Conservation (phyloP, 1,140 invertebrate species). For the Diachasma alloeum region DNA sequence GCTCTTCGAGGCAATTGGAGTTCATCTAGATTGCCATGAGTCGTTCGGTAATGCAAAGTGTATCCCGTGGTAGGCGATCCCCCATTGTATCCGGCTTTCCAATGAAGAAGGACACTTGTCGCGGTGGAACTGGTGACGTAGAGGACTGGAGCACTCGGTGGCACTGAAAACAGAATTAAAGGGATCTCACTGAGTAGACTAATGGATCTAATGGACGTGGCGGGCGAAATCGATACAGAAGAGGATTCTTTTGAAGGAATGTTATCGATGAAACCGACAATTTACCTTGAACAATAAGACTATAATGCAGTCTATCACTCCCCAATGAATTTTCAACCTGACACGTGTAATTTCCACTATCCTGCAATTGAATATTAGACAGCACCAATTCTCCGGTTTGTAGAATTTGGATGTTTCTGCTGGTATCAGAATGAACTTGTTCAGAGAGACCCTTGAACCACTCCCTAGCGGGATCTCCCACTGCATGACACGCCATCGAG, state of each 20-base stretch:
- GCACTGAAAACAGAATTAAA: conserved; percentile 61
- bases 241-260: background rate
- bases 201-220: background rate
- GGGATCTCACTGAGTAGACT: background rate
- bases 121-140: conserved; percentile 78
- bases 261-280: background rate
- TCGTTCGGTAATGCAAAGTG: conserved; percentile 73
- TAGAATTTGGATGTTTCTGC: conserved; percentile 69
- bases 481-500: conserved; percentile 71
- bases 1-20: conserved; percentile 71
- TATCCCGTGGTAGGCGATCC: conserved; percentile 74
- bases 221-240: background rate
- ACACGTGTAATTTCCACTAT: conserved; percentile 81
- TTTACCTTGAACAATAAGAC: conserved; percentile 69
- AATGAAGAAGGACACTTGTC: conserved; percentile 75
- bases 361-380: conserved; percentile 70
- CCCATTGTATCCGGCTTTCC: conserved; percentile 76
- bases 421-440: conserved; percentile 60
- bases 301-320: conserved; percentile 70
- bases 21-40: conserved; percentile 73
- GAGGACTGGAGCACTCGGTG: conserved; percentile 73
- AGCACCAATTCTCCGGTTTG: conserved; percentile 73
- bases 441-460: conserved; percentile 69
- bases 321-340: conserved; percentile 78
- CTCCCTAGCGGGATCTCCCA: conserved; percentile 72